phyloP scores from a whole-genome alignment of 2,797 vertebrate genomes.

The Lycodopsis pacificus region DNA sequence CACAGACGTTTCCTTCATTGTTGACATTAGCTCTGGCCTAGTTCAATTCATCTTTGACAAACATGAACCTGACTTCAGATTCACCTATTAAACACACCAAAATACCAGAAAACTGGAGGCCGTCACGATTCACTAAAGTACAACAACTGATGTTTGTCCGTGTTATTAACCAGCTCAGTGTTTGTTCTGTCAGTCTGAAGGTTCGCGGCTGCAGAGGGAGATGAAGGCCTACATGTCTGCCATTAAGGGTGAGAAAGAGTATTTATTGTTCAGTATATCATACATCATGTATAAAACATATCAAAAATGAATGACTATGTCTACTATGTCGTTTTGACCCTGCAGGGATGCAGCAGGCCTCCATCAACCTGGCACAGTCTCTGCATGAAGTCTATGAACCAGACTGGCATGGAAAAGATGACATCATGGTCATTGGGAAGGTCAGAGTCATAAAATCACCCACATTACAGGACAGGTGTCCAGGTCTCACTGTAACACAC shows the following conservation, averaged over 20 bases:
- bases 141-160: not conserved
- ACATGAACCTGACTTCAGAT: not conserved
- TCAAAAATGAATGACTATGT: not conserved
- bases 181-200: slow-evolving; percentile 87
- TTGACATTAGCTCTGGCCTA: not conserved
- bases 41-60: not conserved
- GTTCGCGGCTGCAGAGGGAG: slow-evolving; percentile 94
- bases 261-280: not conserved
- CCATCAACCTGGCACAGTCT: slow-evolving; percentile 96
- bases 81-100: not conserved
- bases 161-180: too few relatives aligned
- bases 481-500: too few relatives aligned
- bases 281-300: not conserved
- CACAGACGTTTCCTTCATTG: not conserved
- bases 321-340: not conserved
- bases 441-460: slow-evolving; percentile 76
- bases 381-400: slow-evolving; percentile 98
- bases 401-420: slow-evolving; percentile 96
- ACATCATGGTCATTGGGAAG: slow-evolving; percentile 95
- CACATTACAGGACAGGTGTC: not conserved
- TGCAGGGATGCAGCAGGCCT: slow-evolving; percentile 97
- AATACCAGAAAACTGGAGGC: not conserved
- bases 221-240: slow-evolving; percentile 95
- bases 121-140: not conserved
- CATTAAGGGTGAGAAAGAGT: slow-evolving; percentile 89